phyloP scores from a whole-genome alignment of 64 coral and sea anemone genomes.

The Pachyseris speciosa region DNA sequence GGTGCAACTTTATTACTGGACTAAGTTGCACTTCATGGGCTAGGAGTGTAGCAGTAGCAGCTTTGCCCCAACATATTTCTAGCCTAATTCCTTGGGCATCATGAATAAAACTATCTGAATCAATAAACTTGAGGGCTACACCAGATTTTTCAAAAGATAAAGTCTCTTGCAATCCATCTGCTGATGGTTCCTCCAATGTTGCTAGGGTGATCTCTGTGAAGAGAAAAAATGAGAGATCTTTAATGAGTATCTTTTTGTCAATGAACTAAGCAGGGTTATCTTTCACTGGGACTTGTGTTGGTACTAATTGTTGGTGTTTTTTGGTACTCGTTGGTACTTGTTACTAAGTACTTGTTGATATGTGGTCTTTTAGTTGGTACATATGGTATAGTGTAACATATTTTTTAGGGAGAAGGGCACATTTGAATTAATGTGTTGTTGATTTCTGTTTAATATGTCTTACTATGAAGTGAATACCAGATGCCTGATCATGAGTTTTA shows the following conservation, averaged over 20 bases:
- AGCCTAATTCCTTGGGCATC: slow-evolving; percentile 13
- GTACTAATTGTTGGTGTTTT: no score
- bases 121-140: slow-evolving; percentile 23
- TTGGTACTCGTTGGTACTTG: no score
- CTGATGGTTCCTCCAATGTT: slow-evolving; percentile 18
- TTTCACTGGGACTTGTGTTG: no score
- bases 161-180: not conserved
- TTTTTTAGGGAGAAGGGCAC: no score
- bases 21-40: slow-evolving; percentile 50
- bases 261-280: not conserved
- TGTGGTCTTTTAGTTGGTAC: no score
- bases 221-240: not conserved
- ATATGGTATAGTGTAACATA: no score
- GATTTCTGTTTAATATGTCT: no score
- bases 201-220: not conserved
- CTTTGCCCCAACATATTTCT: not conserved
- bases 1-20: slow-evolving; percentile 45
- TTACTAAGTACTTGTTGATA: no score
- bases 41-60: not conserved
- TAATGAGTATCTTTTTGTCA: not conserved
- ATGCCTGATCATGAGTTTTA: no score
- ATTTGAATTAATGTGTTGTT: no score
- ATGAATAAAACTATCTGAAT: not conserved
- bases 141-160: slow-evolving; percentile 42
- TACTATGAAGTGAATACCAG: no score